These are phyloP conservation scores for Netelia inedita DNA, from an alignment of 2,888 invertebrate genomes.

Conservation along the genomic window DNA sequence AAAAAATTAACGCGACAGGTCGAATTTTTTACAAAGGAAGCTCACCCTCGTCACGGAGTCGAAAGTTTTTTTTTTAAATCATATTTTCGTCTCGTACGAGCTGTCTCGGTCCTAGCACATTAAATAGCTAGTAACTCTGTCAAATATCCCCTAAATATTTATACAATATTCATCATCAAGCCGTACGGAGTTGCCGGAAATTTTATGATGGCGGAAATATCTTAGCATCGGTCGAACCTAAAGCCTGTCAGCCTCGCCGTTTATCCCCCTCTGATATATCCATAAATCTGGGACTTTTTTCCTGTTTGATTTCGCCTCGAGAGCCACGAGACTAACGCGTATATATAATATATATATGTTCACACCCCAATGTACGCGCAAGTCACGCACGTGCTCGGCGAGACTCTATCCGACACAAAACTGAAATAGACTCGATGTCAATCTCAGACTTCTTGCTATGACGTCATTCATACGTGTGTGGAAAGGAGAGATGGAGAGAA, in stretches of 20 bases:
- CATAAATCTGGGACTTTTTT: not conserved
- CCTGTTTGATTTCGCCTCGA: slow-evolving; percentile 20
- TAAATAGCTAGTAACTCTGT: not conserved
- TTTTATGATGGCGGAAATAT: not conserved
- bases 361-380: slow-evolving; percentile 27
- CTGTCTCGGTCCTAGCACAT: not conserved
- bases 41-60: not conserved
- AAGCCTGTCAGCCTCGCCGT: not conserved
- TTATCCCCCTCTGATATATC: not conserved
- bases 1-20: not conserved
- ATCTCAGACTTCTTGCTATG: slow-evolving; percentile 24
- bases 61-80: not conserved
- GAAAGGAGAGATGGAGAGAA: not conserved
- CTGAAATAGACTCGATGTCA: slow-evolving; percentile 54
- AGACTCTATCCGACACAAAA: slow-evolving; percentile 14
- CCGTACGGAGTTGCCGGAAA: not conserved
- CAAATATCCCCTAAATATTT: slow-evolving; percentile 3
- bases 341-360: not conserved
- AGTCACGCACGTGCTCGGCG: slow-evolving; percentile 12
- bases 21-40: not conserved
- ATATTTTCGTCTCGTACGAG: not conserved
- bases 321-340: not conserved
- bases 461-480: slow-evolving; percentile 21
- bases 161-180: not conserved
- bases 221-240: not conserved